These are phyloP conservation scores for Potamarius usumacintae DNA, from an alignment of 2,113 vertebrate genomes.

Conservation along the genomic window DNA sequence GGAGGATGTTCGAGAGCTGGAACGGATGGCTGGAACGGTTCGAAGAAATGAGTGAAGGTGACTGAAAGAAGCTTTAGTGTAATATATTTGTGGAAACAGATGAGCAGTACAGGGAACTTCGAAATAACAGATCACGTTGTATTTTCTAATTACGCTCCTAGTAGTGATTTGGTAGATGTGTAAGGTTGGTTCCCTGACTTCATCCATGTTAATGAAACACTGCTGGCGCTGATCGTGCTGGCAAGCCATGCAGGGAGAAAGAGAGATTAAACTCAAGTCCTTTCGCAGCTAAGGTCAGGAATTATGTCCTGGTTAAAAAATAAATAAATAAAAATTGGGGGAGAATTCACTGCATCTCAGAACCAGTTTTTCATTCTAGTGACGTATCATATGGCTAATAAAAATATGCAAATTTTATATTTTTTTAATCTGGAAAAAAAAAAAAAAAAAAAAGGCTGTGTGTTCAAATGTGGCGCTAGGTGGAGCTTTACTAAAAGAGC, in stretches of 20 bases:
- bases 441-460: not conserved
- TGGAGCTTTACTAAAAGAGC: constrained; percentile 9
- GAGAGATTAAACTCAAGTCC: constrained; percentile 9
- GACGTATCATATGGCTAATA: not conserved
- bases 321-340: not conserved
- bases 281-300: not conserved
- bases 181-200: constrained; percentile 5
- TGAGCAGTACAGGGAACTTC: constrained; percentile 46
- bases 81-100: constrained; percentile 72
- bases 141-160: constrained; percentile 8
- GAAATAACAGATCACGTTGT: not conserved
- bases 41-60: constrained; percentile 3
- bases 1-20: not conserved
- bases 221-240: not conserved
- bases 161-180: constrained; percentile 6
- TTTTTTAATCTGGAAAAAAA: not conserved
- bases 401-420: not conserved
- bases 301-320: not conserved
- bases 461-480: not conserved
- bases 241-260: not conserved
- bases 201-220: constrained; percentile 7
- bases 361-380: not conserved
- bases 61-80: constrained; percentile 72
- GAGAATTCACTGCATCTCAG: not conserved
- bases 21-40: not conserved